A percentile compares a stretch with the other conserved stretches of the same genome.
phyloP scores from a whole-genome alignment of 2,797 vertebrate genomes.

The Molossus molossus region DNA sequence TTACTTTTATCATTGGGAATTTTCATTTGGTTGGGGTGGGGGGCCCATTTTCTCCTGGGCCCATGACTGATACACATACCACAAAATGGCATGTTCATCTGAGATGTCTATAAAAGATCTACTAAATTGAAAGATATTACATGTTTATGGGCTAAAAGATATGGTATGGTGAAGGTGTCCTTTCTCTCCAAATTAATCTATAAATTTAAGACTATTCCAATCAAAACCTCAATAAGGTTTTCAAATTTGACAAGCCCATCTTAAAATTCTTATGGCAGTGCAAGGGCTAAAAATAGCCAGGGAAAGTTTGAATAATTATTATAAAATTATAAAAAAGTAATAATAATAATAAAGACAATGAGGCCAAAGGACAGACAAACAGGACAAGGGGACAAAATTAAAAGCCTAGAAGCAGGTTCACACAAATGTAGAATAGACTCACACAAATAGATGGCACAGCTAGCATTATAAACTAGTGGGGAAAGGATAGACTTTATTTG shows the following conservation, averaged over 20 bases:
- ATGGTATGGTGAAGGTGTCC: neutral
- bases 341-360: constrained; percentile 13
- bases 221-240: neutral
- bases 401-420: constrained; percentile 23
- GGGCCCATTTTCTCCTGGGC: neutral
- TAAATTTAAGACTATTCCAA: constrained; percentile 24
- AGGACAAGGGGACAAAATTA: constrained; percentile 25
- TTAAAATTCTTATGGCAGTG: constrained; percentile 14
- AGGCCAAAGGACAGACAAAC: constrained; percentile 24
- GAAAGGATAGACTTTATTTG: constrained; percentile 29
- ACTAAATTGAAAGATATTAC: neutral
- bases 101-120: neutral
- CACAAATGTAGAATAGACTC: neutral
- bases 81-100: neutral
- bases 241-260: neutral
- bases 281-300: neutral
- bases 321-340: neutral
- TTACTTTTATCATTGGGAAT: constrained; percentile 34
- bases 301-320: neutral
- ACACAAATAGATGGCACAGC: constrained; percentile 1
- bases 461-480: neutral
- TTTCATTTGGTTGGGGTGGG: neutral
- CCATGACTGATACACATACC: neutral
- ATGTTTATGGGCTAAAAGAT: neutral
- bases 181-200: constrained; percentile 34